Conservation (phyloP, 2,113 vertebrate genomes). For the Nipponia nippon region DNA sequence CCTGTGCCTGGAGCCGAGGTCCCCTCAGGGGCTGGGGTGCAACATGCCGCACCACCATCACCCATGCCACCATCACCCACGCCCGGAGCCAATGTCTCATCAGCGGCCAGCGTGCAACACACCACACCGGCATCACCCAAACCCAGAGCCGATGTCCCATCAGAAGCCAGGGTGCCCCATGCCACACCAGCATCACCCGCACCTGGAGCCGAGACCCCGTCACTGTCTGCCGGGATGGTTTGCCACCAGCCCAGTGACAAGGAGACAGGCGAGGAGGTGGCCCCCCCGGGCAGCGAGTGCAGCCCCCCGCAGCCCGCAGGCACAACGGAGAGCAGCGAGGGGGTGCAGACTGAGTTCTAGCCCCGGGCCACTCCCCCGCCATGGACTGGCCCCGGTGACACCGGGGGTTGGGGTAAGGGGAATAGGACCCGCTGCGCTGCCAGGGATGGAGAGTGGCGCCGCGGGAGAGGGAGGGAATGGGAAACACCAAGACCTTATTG, state of each 20-base stretch:
- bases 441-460: neutral
- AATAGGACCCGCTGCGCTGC: neutral
- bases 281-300: neutral
- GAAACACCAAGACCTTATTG: neutral
- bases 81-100: neutral
- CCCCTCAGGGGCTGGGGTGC: neutral
- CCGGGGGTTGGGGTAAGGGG: neutral
- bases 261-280: constrained; percentile 57
- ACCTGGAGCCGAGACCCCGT: neutral
- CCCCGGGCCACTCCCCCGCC: neutral
- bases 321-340: constrained; percentile 51
- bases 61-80: neutral
- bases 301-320: neutral
- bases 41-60: accelerated
- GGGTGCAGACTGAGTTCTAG: constrained; percentile 78
- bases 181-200: neutral
- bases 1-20: neutral
- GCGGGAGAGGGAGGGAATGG: neutral
- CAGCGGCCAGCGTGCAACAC: accelerated
- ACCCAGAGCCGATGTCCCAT: neutral
- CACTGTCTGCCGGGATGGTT: neutral
- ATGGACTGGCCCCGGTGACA: neutral
- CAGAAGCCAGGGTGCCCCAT: neutral
- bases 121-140: neutral
- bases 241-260: constrained; percentile 59